Percentiles rank a stretch among this genome's conserved stretches.
These are phyloP conservation scores for Chironomus riparius DNA, from an alignment of 2,888 invertebrate species.

Conservation along the genomic window DNA sequence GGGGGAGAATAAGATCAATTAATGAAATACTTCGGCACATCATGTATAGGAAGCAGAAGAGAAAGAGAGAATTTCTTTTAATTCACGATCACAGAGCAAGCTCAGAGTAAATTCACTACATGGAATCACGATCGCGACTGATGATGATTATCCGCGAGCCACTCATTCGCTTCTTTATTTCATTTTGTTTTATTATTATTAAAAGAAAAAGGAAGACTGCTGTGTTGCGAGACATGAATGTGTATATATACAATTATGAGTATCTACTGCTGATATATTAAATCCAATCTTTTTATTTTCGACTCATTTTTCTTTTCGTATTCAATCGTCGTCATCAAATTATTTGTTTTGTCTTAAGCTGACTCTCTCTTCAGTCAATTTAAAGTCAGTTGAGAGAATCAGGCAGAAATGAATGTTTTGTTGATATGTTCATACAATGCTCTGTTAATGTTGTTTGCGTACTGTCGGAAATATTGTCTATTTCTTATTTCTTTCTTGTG, in stretches of 20 bases:
- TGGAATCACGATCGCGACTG: conserved; percentile 20
- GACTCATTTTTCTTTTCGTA: neutral
- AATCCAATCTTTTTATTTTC: neutral
- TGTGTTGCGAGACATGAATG: neutral
- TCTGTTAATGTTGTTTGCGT: too few species aligned
- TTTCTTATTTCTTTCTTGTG: too few species aligned
- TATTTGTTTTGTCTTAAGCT: too few species aligned
- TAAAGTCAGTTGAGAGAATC: too few species aligned
- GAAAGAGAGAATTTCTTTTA: neutral
- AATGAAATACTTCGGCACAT: too few species aligned
- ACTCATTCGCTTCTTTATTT: neutral
- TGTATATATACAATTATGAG: neutral
- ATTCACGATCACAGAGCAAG: neutral
- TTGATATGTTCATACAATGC: too few species aligned
- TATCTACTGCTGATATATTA: neutral
- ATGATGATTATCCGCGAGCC: conserved; percentile 17
- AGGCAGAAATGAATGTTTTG: too few species aligned
- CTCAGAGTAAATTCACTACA: neutral
- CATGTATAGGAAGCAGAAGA: neutral
- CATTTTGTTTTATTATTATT: neutral
- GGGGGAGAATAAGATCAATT: too few species aligned
- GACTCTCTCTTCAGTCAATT: too few species aligned
- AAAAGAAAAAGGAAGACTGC: neutral
- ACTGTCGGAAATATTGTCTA: too few species aligned
- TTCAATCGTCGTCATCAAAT: neutral